Evolutionary conservation across 1,140 invertebrate genomes (phyloP), one percentile per base, ranked within the genome.

Genomic region (Calosoma granatense): DNA sequence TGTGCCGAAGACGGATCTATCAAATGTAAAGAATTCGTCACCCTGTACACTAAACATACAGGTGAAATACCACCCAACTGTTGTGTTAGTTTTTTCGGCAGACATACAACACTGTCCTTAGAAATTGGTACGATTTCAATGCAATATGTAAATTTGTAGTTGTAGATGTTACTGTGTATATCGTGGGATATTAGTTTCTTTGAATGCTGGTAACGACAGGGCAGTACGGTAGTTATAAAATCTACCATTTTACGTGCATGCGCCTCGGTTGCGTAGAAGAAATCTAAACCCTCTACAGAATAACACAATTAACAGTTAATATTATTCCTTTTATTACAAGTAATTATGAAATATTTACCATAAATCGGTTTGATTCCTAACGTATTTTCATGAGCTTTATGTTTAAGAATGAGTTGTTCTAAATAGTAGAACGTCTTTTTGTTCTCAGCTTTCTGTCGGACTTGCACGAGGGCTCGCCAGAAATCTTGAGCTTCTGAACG

Each of bases 401-500:
- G 88, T 70, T 98, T 99, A 54, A 99, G 74, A 67, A 99, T 94
- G 41, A 98, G 69, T 69, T 99, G 97, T 73, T 99, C 97, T 66
- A 99, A 76, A 70, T 98, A 99, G 70, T 90, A 99, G 69, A 99
- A 93, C 0, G 97, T 98, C 73, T 98, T 99, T 68, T 97, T 97
- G 70, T 98, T 97, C 57, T 89, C 86, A 0, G 87, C 81, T 68
- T 92, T 85, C 67, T 95, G 90, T 43, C 90, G 73, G 0, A 94
- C 81, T 82, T 94, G 90, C 22, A 92, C 88, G 69, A 87, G 63
- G 23, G 94, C 93, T 68, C 87, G 86, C 97, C 97, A 99, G 71
- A 86, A 99, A 75, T 99, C 91, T 73, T 99, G 96, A 0, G 97
- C 96, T 75, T 99, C 97, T 0, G 84, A 84, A 17, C 94, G 80